These are phyloP conservation scores for Setipinna tenuifilis DNA, from an alignment of 2,797 vertebrate genomes.

Conservation along the genomic window DNA sequence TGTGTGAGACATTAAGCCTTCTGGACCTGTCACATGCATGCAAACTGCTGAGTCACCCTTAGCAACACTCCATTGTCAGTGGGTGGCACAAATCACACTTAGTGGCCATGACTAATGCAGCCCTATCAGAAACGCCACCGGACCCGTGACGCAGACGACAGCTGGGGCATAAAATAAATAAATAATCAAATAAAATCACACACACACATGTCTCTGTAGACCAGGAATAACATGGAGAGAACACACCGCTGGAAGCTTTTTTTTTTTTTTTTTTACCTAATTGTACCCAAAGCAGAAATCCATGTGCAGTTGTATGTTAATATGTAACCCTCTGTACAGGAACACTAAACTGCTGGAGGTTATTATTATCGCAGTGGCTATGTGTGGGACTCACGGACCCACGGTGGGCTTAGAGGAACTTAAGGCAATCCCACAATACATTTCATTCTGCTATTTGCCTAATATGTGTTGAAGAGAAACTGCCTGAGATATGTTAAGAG, in stretches of 20 bases:
- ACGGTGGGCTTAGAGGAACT: background rate
- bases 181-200: too few relatives aligned
- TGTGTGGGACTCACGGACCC: background rate
- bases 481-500: background rate
- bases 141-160: background rate
- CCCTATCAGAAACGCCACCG: background rate
- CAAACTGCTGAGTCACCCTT: background rate
- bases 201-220: background rate
- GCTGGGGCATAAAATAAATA: background rate
- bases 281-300: background rate
- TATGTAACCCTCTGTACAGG: background rate
- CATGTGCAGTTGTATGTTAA: background rate
- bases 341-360: background rate
- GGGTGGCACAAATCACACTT: background rate
- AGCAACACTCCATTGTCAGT: slow-evolving; percentile 2
- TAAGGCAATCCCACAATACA: background rate
- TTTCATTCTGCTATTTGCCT: background rate
- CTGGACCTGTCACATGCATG: background rate
- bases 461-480: background rate
- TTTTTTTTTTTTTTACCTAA: background rate
- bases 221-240: background rate
- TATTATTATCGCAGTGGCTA: background rate
- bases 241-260: background rate
- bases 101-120: background rate
- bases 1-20: slow-evolving; percentile 7